Conservation (phyloP, 2,888 invertebrate genomes). For the Epinotia demarniana region DNA sequence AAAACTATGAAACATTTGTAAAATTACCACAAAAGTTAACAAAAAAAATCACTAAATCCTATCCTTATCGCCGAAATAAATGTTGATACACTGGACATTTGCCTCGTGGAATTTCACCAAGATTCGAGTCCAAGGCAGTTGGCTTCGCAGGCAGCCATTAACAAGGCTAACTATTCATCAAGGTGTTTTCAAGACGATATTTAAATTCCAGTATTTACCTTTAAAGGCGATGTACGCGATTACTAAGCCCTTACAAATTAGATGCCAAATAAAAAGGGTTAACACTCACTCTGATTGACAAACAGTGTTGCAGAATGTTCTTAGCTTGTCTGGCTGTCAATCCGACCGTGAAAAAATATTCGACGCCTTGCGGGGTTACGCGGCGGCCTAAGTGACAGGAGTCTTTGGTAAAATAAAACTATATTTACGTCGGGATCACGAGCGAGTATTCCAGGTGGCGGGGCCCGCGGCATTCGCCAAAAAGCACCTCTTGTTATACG, state of each 20-base stretch:
- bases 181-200: constrained; percentile 8
- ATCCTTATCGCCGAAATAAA: no score
- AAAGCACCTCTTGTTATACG: no score
- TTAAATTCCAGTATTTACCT: constrained; percentile 10
- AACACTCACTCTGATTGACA: constrained; percentile 45
- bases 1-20: no score
- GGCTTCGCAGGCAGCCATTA: not conserved
- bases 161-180: not conserved
- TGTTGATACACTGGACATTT: no score
- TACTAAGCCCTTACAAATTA: constrained; percentile 40
- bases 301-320: constrained; percentile 41
- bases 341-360: constrained; percentile 33
- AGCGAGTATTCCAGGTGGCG: no score
- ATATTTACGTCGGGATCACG: no score
- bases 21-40: no score
- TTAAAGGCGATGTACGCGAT: constrained; percentile 19
- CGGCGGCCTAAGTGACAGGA: constrained; percentile 16
- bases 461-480: no score
- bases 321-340: constrained; percentile 40
- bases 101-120: not conserved
- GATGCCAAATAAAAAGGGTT: constrained; percentile 41
- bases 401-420: no score
- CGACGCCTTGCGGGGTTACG: constrained; percentile 34
- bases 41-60: no score
- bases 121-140: not conserved